These are phyloP conservation scores for Baryphthengus martii DNA, from an alignment of 2,113 vertebrate species.

Conservation along the genomic window DNA sequence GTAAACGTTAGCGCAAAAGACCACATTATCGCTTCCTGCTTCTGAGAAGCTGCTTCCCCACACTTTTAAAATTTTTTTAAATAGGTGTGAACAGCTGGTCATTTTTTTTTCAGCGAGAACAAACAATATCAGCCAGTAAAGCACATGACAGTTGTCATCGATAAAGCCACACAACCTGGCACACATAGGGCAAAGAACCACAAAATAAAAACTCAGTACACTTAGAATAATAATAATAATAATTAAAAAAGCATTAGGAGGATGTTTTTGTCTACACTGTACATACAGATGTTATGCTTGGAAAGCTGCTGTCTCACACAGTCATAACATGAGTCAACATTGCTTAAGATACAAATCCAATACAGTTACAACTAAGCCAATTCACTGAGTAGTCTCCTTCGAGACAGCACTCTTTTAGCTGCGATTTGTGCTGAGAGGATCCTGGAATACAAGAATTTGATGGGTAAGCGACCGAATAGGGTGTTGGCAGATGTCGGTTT, in stretches of 20 bases:
- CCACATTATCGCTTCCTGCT: conserved; percentile 7
- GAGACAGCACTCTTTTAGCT: conserved; percentile 23
- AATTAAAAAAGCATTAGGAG: conserved; percentile 55
- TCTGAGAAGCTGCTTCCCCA: conserved; percentile 64
- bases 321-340: conserved; percentile 17
- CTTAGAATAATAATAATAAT: conserved; percentile 48
- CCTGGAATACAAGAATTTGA: background rate
- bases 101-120: conserved; percentile 63
- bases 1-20: conserved; percentile 70
- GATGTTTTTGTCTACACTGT: conserved; percentile 36
- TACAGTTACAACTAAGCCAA: conserved; percentile 53
- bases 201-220: conserved; percentile 68
- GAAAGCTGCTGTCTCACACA: conserved; percentile 52
- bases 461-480: background rate
- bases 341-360: conserved; percentile 35
- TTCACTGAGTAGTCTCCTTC: conserved; percentile 46
- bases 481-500: conserved; percentile 22
- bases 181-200: conserved; percentile 48
- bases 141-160: conserved; percentile 42
- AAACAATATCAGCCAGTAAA: conserved; percentile 63
- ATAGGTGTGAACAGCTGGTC: conserved; percentile 59
- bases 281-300: conserved; percentile 48
- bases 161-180: conserved; percentile 66
- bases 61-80: background rate
- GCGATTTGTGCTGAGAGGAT: conserved; percentile 33